These are phyloP conservation scores for Hippocampus abdominalis DNA, from an alignment of 2,113 vertebrate species.

Conservation along the genomic window DNA sequence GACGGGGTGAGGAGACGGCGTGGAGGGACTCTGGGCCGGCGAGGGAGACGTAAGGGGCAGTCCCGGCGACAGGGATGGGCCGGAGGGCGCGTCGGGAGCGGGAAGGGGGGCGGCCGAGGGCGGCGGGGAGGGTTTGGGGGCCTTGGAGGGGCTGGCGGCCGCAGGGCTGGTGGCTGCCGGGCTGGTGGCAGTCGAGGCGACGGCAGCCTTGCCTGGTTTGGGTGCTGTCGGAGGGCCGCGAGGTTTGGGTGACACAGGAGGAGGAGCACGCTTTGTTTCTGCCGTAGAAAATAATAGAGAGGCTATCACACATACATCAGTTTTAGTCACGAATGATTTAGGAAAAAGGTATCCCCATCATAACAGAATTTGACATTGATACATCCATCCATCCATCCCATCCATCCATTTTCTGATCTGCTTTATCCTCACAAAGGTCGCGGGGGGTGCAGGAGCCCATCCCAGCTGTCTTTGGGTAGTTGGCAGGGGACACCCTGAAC, in stretches of 20 bases:
- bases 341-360: too few species aligned
- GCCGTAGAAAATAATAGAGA: background rate
- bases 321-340: too few species aligned
- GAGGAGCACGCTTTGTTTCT: slow-evolving; percentile 84
- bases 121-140: slow-evolving; percentile 69
- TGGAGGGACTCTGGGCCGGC: slow-evolving; percentile 70
- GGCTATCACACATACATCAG: background rate
- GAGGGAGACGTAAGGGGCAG: slow-evolving; percentile 74
- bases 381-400: too few species aligned
- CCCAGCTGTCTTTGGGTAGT: too few species aligned
- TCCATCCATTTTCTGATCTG: too few species aligned
- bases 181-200: slow-evolving; percentile 39
- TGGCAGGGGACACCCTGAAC: too few species aligned
- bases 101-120: slow-evolving; percentile 65
- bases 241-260: slow-evolving; percentile 90
- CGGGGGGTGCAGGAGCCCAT: too few species aligned
- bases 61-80: slow-evolving; percentile 70
- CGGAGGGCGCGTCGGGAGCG: slow-evolving; percentile 64
- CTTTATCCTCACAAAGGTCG: too few species aligned
- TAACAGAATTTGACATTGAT: too few species aligned
- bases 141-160: slow-evolving; percentile 34
- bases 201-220: slow-evolving; percentile 82
- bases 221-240: slow-evolving; percentile 87
- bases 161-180: slow-evolving; percentile 40
- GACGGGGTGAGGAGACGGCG: slow-evolving; percentile 75